These are phyloP conservation scores for Drosophila sp. DNA, from an alignment of 1,140 invertebrate genomes.

Conservation along the genomic window DNA sequence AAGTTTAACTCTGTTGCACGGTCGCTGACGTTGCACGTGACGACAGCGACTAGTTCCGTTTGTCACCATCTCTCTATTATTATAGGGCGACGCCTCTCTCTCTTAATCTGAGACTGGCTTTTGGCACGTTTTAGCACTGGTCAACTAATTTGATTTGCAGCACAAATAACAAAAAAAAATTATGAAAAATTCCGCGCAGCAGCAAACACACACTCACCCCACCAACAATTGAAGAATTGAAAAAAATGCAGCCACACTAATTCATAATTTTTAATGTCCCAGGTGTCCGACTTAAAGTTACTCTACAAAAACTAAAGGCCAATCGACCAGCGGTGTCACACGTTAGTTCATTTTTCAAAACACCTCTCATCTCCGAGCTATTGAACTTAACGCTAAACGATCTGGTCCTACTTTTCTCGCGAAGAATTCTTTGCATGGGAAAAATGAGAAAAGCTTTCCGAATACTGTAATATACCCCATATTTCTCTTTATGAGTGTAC, in stretches of 20 bases:
- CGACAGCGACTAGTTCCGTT: slow-evolving; percentile 49
- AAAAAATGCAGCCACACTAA: slow-evolving; percentile 41
- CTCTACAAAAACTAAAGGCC: too few relatives aligned
- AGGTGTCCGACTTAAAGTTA: too few relatives aligned
- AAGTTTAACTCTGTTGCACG: slow-evolving; percentile 26
- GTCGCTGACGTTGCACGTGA: slow-evolving; percentile 42
- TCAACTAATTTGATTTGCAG: slow-evolving; percentile 66
- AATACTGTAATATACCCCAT: too few relatives aligned
- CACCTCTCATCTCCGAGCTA: too few relatives aligned
- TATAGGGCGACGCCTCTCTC: neutral
- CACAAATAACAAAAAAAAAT: slow-evolving; percentile 50
- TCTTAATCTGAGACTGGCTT: slow-evolving; percentile 9
- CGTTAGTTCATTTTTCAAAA: too few relatives aligned
- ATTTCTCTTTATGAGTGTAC: neutral
- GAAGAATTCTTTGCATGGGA: too few relatives aligned
- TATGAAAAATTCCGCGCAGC: slow-evolving; percentile 30
- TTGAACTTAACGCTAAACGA: too few relatives aligned
- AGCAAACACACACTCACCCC: neutral
- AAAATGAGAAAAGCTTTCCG: too few relatives aligned
- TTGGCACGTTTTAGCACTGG: slow-evolving; percentile 51
- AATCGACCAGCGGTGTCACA: too few relatives aligned
- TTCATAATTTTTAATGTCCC: neutral
- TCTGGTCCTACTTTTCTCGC: too few relatives aligned
- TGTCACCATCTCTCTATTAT: neutral
- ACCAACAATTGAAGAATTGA: slow-evolving; percentile 14